Evolutionary conservation across 30 jellyfish, hydroid and myxozoan species (phyloP), one percentile per base, ranked within the genome.

Genomic region (Aurelia aurita): DNA sequence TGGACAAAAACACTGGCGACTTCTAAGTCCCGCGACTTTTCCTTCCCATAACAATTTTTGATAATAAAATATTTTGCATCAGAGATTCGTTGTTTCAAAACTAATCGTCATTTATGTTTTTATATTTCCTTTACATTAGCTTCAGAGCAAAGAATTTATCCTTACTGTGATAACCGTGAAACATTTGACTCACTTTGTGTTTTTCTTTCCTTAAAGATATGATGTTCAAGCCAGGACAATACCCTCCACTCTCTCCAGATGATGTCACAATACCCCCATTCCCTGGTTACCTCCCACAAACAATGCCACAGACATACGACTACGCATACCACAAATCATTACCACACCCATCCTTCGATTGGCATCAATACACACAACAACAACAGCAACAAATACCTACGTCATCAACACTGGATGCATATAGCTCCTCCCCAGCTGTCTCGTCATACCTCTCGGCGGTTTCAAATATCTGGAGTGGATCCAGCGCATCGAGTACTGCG

Each of bases 151-250:
- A n/a, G n/a, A n/a, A n/a, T n/a, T n/a, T n/a, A n/a, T n/a, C n/a
- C n/a, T n/a, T n/a, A n/a, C n/a, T n/a, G n/a, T n/a, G n/a, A n/a
- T n/a, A n/a, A n/a, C n/a, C n/a, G n/a, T n/a, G 1, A 15, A 14
- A 58, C 31, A 3, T 58, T n/a, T 58, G 69, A 15, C 69, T 14
- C 26, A n/a, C 8, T 7, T 22, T 20, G 31, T 25, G 13, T 58
- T 7, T 0, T 34, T 10, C 44, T 14, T 23, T 59, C 14, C 19
- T 80, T 64, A 29, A 59, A 81, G 91, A 81, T 32, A 68, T 81
- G 91, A 72, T 71, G 90, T 70, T 64, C 28, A 81, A 81, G 46
- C 69, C 91, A 10, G 91, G 91, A 27, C 91, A 81, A 21, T 81
- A 81, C 32, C 79, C 91, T 14, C 66, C 75, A 11, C 67, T 80